These are phyloP conservation scores for Bathynomus jamesi DNA, from an alignment of 1,140 invertebrate genomes.

Conservation along the genomic window DNA sequence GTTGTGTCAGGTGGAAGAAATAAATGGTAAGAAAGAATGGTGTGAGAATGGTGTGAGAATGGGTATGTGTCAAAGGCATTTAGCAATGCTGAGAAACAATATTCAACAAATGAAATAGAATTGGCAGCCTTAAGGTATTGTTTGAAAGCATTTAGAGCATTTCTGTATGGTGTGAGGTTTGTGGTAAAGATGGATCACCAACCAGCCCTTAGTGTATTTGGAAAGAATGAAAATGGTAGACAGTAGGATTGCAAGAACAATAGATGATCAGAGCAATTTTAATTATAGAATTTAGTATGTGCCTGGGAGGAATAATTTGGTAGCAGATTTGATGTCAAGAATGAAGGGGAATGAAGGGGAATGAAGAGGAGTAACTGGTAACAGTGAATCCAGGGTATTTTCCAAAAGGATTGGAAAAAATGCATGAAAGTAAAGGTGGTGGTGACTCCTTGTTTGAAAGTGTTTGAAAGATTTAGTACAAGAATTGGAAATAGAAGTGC, in stretches of 20 bases:
- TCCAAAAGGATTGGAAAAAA: no score
- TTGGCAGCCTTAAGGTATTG: background rate
- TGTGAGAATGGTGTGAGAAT: no score
- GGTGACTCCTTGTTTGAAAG: no score
- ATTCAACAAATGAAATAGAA: background rate
- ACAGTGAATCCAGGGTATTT: no score
- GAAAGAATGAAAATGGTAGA: background rate
- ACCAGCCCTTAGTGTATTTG: constrained; percentile 1
- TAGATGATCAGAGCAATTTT: constrained; percentile 5
- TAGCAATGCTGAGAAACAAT: no score
- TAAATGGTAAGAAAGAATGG: no score
- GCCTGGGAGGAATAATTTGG: constrained; percentile 1
- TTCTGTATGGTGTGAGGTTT: background rate
- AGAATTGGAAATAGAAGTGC: background rate
- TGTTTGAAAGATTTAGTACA: no score
- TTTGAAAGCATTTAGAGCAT: background rate
- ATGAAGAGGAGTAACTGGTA: no score
- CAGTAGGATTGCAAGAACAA: background rate
- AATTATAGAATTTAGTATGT: background rate
- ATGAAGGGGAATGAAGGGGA: no score
- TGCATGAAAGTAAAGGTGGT: no score
- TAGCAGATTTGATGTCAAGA: background rate
- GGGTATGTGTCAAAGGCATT: no score
- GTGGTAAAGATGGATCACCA: background rate
- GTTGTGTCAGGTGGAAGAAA: no score